Base-by-base conservation (phyloP, 2,113 vertebrate species). In the Coptodon rendalli region DNA sequence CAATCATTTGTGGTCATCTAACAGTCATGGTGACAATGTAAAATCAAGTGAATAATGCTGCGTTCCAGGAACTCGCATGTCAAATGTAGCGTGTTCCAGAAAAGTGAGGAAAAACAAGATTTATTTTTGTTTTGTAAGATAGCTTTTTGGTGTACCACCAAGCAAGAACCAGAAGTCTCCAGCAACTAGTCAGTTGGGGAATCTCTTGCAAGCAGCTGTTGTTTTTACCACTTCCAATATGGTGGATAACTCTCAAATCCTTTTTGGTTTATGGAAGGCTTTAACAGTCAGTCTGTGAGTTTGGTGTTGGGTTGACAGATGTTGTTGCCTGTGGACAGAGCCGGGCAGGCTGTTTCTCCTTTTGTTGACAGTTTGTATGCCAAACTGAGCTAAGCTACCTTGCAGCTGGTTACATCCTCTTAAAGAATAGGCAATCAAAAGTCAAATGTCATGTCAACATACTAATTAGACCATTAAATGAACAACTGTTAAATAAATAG, bases 401-500 rank as follows among this genome's bases (percentile, higher is more conserved):
- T 59, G 57, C 27, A 16, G 29, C 2, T 61, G 29, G 29, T 34
- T 61, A 10, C 16, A 61, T 34, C 57, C 57, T 17, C 16, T 34
- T 34, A 17, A 61, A 31, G 57, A 61, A 9, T 17, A 29, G 24
- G 57, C 57, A 36, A 66, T 66, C 61, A 61, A 61, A 9, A 61
- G 8, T 34, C 57, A 66, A 36, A 6, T n/a, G 61, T 66, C 31
- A 66, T 2, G 2, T 66, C 61, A 36, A 66, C 19, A 66, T n/a
- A 36, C 17, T 66, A 34, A 36, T 66, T 36, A 36, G 6, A 66
- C 61, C 19, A 6, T n/a, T n/a, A 36, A 66, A 66, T n/a, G 29
- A 36, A 66, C 40, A 76, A 19, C 40, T 76, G 43, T 29, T 76
- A 76, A 76, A 76, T 73, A 73, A 45, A 17, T 76, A 48, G 48